A percentile compares a stretch with the other conserved stretches of the same genome.
Evolutionary conservation across 2,113 vertebrate species (phyloP).

Genomic region (Sturnira hondurensis): DNA sequence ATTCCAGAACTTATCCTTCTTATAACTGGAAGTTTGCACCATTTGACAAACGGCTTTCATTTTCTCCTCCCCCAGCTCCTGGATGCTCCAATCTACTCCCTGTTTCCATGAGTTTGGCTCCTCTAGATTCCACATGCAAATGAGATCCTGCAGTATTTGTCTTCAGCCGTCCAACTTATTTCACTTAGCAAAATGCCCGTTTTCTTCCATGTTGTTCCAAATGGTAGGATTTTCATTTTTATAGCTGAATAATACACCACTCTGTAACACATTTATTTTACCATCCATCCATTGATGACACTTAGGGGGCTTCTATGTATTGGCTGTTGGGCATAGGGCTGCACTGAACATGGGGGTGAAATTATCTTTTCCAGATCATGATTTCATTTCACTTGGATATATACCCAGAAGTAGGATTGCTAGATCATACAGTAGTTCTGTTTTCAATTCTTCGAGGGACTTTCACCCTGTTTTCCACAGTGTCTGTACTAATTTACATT

Average conservation of each 20-base stretch:
- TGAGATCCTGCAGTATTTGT: background rate
- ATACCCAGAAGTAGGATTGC: background rate
- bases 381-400: too few relatives aligned
- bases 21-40: background rate
- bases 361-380: too few relatives aligned
- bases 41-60: too few relatives aligned
- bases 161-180: background rate
- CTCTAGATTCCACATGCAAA: too few relatives aligned
- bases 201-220: background rate
- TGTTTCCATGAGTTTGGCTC: too few relatives aligned
- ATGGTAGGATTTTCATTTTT: background rate
- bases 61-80: too few relatives aligned
- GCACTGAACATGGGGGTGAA: too few relatives aligned
- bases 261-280: background rate
- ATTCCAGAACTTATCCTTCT: too few relatives aligned
- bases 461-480: background rate
- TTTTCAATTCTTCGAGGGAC: background rate
- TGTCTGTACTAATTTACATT: background rate
- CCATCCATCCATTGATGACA: background rate
- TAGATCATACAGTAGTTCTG: background rate
- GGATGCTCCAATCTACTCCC: too few relatives aligned
- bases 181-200: background rate
- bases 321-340: too few relatives aligned
- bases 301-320: background rate
- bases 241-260: background rate